Evolutionary conservation across 2,888 invertebrate genomes (phyloP), one percentile per base, ranked within the genome.

Genomic region (Tachystola acroxantha): DNA sequence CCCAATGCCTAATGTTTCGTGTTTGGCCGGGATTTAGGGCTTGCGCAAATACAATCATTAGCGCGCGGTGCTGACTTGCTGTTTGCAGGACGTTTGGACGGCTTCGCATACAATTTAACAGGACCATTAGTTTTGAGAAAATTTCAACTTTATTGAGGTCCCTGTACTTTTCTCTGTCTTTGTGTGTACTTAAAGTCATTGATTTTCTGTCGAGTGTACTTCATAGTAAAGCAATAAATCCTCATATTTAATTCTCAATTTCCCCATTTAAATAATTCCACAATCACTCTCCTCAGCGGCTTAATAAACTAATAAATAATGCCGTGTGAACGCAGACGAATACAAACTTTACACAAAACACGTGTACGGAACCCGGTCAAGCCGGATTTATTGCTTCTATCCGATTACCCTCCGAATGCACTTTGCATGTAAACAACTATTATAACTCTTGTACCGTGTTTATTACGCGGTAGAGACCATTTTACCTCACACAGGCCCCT

Each of bases 311-410:
- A 62, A 65, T 62, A 57, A 59, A 57, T 45, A 45, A 55, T 57
- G 46, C 53, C 70, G 71, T 78, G 79, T 69, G 74, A 79, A 75
- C 69, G 53, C 48, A 59, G 57, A 61, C 58, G 61, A 54, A 63
- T 13, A 19, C n/a, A 24, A 34, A 27, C 10, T 16, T 10, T 34
- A 64, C 58, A 55, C 53, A 37, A 52, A 59, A 73, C 67, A 66
- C 64, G 59, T 59, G 67, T 60, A 49, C 43, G 41, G 25, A 31
- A 42, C 32, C 31, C 42, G 36, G 36, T 40, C 43, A 31, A 19
- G 45, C 47, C 36, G 46, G 57, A 75, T 75, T 74, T 74, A 75
- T 65, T 35, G 45, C 58, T 45, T 50, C 54, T 63, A 69, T 64
- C 69, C 63, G 66, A 66, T 67, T 68, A 71, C 58, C 43, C 48